Base-by-base conservation (phyloP, 2,888 invertebrate species). In the Pterobdella sp. region DNA sequence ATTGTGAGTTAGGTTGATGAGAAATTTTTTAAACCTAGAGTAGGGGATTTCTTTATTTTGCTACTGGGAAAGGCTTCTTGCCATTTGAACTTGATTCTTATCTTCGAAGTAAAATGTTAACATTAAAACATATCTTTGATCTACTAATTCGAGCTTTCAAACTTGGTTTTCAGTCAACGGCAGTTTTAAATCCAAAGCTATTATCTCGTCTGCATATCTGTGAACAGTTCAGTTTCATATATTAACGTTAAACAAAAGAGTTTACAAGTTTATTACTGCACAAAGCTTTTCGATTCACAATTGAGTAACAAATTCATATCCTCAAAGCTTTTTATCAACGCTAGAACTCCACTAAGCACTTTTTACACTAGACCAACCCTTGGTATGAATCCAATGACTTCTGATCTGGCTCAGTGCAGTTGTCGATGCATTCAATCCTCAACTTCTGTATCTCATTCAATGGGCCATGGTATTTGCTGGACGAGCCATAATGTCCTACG, bases 51-150 rank as follows among this genome's bases (percentile, higher is more conserved):
- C 63, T 60, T 63, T 29, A 34, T 63, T 29, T 37, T 29, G 34
- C 31, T n/a, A 63, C 63, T 35, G 22, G 71, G 71, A 82, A 98
- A 98, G 0, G 97, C 96, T 88, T 97, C 96, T 85, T 95, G 95
- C 97, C 98, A 98, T 84, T 97, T 98, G 85, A 98, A 98, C 1
- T 94, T 92, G 77, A 96, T 92, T 84, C 92, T 92, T 78, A 85
- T 84, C 81, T 84, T 77, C 64, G 60, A 64, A 60, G 36, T 26
- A 14, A n/a, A 56, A 2, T 70, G 32, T 7, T 26, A 31, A 10
- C 7, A 1, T 29, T 29, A 1, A 29, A 49, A 14, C 31, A 22
- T 26, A 37, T 0, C 1, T 31, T 26, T 29, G 49, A 68, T 1
- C 31, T 42, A 1, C 26, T 26, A 36, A 36, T 26, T 14, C 7